Percentiles rank a stretch among this genome's conserved stretches.
Conservation (phyloP, 1,140 invertebrate genomes). For the Drosophila tani region DNA sequence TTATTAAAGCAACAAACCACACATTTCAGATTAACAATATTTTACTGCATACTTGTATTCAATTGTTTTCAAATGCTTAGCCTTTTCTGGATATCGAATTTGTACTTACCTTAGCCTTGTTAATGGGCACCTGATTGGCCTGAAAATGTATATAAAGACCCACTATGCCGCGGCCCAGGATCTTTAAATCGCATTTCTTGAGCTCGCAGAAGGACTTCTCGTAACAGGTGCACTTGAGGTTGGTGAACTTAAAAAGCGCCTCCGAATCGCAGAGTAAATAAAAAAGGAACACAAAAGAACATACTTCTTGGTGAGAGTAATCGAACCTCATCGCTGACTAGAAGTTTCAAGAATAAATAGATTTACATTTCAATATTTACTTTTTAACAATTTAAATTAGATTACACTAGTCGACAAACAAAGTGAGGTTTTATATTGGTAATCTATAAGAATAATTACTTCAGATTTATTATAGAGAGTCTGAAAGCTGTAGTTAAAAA, state of each 20-base stretch:
- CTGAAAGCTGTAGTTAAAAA: too few relatives aligned
- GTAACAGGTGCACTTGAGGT: slow-evolving; percentile 11
- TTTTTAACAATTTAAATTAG: too few relatives aligned
- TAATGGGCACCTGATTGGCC: slow-evolving; percentile 28
- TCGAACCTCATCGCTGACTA: neutral
- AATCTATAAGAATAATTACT: too few relatives aligned
- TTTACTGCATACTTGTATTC: too few relatives aligned
- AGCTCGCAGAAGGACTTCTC: slow-evolving; percentile 5
- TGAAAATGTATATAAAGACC: slow-evolving; percentile 20
- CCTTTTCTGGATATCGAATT: too few relatives aligned
- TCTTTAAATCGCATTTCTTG: slow-evolving; percentile 27
- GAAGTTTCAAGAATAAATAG: neutral
- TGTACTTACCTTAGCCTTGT: slow-evolving; percentile 17
- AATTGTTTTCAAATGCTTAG: too few relatives aligned
- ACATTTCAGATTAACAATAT: too few relatives aligned
- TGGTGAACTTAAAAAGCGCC: neutral
- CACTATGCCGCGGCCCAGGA: slow-evolving; percentile 28
- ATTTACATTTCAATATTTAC: neutral
- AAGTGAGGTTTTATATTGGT: too few relatives aligned
- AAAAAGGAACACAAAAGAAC: neutral
- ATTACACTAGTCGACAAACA: too few relatives aligned
- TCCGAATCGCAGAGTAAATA: neutral
- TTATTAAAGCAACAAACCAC: too few relatives aligned
- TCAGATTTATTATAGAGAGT: too few relatives aligned
- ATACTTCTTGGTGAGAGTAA: neutral